Evolutionary conservation across 2,797 vertebrate genomes (phyloP).

Genomic region (Atherinosoma microstoma): DNA sequence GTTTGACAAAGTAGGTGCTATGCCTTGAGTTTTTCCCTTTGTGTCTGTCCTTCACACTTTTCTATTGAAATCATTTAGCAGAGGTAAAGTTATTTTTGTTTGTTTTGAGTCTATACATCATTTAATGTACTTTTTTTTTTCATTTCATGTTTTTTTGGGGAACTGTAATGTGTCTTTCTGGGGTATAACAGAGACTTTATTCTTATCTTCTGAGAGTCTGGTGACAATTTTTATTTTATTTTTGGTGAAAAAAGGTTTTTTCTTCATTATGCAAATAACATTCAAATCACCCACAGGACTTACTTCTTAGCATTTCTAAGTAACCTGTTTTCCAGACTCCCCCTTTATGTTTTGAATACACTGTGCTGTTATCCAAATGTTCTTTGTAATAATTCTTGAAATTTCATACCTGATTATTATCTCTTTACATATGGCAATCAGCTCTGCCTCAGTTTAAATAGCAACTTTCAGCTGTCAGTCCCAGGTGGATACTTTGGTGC

Average conservation of each 20-base stretch:
- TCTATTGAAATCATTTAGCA: not conserved
- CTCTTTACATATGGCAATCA: not conserved
- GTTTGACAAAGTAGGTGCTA: no score
- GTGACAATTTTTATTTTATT: not conserved
- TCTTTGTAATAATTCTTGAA: not conserved
- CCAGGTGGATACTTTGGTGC: not conserved
- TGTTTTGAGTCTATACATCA: not conserved
- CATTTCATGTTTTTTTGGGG: no score
- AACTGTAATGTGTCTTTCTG: no score
- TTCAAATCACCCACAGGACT: not conserved
- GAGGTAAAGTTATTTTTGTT: not conserved
- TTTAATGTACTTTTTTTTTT: no score
- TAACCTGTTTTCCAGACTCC: not conserved
- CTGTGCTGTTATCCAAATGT: not conserved
- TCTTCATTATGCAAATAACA: not conserved
- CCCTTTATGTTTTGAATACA: not conserved
- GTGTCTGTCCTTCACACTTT: not conserved
- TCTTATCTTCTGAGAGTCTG: not conserved
- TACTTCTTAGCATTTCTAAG: not conserved
- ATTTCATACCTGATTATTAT: not conserved
- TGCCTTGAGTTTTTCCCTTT: not conserved
- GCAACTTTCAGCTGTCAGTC: not conserved
- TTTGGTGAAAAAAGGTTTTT: not conserved
- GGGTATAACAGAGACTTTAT: not conserved
- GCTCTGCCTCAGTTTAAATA: not conserved